A percentile compares a stretch with the other conserved stretches of the same genome.
Conservation (phyloP, 2,797 vertebrate species). For the Oceanodroma leucorhoa region DNA sequence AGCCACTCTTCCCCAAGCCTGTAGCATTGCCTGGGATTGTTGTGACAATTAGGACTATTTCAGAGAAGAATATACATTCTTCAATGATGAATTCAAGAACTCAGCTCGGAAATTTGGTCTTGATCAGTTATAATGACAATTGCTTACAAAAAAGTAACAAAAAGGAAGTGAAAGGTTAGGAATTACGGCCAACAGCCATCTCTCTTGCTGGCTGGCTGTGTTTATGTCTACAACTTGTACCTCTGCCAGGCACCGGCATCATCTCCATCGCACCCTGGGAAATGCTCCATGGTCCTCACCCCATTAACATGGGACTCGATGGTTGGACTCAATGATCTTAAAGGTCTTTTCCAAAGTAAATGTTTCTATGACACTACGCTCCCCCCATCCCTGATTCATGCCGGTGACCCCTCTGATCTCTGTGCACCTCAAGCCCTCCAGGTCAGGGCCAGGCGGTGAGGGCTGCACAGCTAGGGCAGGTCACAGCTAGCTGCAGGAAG, state of each 20-base stretch:
- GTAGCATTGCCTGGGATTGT: too few relatives aligned
- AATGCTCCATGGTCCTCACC: fast-evolving
- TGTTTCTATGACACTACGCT: fast-evolving
- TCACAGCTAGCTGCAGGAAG: background rate
- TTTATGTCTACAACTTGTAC: fast-evolving
- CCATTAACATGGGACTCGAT: fast-evolving
- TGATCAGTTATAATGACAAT: background rate
- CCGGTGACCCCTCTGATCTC: fast-evolving
- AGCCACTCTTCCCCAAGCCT: too few relatives aligned
- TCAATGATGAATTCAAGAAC: background rate
- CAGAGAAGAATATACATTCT: background rate
- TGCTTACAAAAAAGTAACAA: background rate
- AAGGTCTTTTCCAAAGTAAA: too few relatives aligned
- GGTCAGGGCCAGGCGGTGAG: background rate
- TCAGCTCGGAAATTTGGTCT: background rate
- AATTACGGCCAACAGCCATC: background rate
- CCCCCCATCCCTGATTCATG: background rate
- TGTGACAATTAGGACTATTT: background rate
- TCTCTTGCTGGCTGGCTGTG: background rate
- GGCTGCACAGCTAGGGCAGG: background rate
- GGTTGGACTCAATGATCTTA: too few relatives aligned
- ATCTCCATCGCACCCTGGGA: fast-evolving
- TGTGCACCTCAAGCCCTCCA: too few relatives aligned
- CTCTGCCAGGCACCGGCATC: background rate
- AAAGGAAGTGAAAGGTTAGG: background rate